Conservation (phyloP, 2,797 vertebrate genomes). For the Rhinophrynus dorsalis region DNA sequence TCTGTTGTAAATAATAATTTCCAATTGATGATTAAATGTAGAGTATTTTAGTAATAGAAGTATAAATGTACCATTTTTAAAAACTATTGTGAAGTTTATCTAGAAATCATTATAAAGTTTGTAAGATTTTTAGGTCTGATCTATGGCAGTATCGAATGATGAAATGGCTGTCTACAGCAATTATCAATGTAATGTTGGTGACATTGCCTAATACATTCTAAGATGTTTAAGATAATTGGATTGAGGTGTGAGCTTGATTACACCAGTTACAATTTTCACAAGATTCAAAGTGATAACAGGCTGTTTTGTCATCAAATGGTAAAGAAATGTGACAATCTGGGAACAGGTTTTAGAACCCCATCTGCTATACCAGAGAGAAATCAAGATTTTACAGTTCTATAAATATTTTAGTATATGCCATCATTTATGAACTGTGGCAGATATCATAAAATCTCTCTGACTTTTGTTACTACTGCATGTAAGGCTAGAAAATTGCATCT, state of each 20-base stretch:
- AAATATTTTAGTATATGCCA: slow-evolving; percentile 86
- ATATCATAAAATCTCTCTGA: slow-evolving; percentile 83
- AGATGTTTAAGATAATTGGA: slow-evolving; percentile 57
- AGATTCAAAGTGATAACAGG: slow-evolving; percentile 63
- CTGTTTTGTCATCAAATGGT: slow-evolving; percentile 74
- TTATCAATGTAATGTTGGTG: slow-evolving; percentile 32
- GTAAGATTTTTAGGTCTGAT: no score
- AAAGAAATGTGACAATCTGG: slow-evolving; percentile 78
- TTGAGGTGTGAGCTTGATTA: slow-evolving; percentile 65
- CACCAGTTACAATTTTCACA: slow-evolving; percentile 65
- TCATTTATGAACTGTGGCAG: slow-evolving; percentile 86
- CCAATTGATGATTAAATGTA: no score
- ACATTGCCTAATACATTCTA: slow-evolving; percentile 56
- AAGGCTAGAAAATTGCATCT: slow-evolving; percentile 84
- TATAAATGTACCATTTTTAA: no score
- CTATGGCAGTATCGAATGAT: neutral
- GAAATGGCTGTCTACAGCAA: slow-evolving; percentile 9
- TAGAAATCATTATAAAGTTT: no score
- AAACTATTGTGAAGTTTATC: no score
- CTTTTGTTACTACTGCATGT: slow-evolving; percentile 85
- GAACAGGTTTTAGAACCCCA: slow-evolving; percentile 78
- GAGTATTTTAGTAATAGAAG: no score
- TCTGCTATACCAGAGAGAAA: slow-evolving; percentile 82
- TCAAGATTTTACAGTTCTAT: slow-evolving; percentile 86
- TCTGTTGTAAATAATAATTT: no score